Evolutionary conservation across 2,888 invertebrate species (phyloP).

Genomic region (Hypercompe scribonia): DNA sequence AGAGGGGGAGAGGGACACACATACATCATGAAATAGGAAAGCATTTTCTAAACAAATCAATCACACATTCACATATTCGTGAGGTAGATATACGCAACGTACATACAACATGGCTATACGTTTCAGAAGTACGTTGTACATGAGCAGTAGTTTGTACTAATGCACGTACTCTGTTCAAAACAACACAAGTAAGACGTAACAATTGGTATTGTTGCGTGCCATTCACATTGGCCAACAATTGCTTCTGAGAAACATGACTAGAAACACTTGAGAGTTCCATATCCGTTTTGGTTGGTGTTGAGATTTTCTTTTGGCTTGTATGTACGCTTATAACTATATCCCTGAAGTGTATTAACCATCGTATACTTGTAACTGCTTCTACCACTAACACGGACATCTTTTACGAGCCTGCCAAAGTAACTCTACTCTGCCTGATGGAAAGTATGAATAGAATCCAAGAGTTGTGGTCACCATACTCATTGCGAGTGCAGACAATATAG

Average conservation of each 20-base stretch:
- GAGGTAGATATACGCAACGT: neutral
- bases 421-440: too few relatives aligned
- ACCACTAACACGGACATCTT: too few relatives aligned
- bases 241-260: constrained; percentile 18
- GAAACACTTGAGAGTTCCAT: constrained; percentile 6
- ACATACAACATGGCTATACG: neutral
- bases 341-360: too few relatives aligned
- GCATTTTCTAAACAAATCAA: neutral
- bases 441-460: too few relatives aligned
- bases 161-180: neutral
- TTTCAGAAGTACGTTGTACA: neutral
- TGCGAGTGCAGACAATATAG: too few relatives aligned
- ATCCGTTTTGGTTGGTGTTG: constrained; percentile 5
- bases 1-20: too few relatives aligned
- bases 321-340: neutral
- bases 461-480: too few relatives aligned
- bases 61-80: neutral
- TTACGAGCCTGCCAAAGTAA: too few relatives aligned
- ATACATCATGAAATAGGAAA: too few relatives aligned
- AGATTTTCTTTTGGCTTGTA: neutral
- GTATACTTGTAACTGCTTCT: too few relatives aligned
- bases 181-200: constrained; percentile 20
- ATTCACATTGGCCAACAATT: constrained; percentile 24
- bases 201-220: constrained; percentile 23
- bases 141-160: neutral